Conservation (phyloP, 2,888 invertebrate species). For the Leptodirus hochenwartii region DNA sequence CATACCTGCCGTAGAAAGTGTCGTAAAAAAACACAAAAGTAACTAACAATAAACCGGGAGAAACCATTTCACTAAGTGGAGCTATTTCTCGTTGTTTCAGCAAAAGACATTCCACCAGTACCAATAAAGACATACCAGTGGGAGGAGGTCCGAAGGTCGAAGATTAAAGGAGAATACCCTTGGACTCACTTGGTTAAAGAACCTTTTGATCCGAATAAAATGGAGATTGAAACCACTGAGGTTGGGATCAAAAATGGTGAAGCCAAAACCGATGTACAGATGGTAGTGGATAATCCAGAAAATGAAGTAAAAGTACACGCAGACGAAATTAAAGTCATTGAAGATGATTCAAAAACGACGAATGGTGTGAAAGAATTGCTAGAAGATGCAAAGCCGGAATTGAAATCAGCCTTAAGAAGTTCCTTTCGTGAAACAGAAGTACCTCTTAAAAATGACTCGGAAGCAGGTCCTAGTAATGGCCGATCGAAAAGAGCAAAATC, state of each 20-base stretch:
- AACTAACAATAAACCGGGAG: too few species aligned
- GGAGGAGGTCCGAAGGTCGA: constrained; percentile 57
- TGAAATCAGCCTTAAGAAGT: neutral
- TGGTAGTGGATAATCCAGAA: too few species aligned
- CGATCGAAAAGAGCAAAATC: constrained; percentile 13
- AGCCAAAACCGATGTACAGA: constrained; percentile 17
- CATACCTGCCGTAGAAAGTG: too few species aligned
- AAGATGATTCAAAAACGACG: constrained; percentile 22
- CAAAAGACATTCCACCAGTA: constrained; percentile 35
- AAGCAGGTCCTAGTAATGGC: constrained; percentile 4
- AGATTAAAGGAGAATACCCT: constrained; percentile 56
- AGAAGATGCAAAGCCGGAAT: constrained; percentile 1
- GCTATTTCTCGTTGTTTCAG: constrained; percentile 15
- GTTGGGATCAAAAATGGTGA: neutral
- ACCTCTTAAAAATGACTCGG: neutral
- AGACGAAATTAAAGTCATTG: constrained; percentile 16
- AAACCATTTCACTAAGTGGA: too few species aligned
- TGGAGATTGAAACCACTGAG: too few species aligned
- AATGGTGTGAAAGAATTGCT: too few species aligned
- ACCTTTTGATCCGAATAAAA: too few species aligned
- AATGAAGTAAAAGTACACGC: constrained; percentile 27
- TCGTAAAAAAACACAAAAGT: too few species aligned
- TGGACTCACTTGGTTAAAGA: constrained; percentile 62
- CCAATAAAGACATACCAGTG: constrained; percentile 64
- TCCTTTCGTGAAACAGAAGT: neutral